Evolutionary conservation across 2,797 vertebrate species (phyloP), one percentile per base, ranked within the genome.

Genomic region (Artibeus lituratus): DNA sequence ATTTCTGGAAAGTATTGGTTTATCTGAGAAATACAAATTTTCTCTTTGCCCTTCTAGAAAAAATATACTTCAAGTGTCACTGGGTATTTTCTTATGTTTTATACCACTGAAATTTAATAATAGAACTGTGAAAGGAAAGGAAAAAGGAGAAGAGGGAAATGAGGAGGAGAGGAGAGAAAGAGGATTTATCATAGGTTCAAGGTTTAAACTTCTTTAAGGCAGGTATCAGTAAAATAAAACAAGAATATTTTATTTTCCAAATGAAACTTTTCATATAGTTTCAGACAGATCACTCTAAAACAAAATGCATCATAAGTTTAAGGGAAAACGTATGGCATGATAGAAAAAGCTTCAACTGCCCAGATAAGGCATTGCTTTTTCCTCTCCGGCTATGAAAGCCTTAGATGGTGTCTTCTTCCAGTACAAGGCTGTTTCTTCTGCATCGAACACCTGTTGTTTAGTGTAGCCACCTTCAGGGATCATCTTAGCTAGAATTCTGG

Each of bases 11-110:
- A 81, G 32, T 73, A 88, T 1, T 74, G 29, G 12, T 92, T 92
- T 96, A 97, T 90, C 97, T 97, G 96, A 96, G 89, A 97, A 98
- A 97, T 96, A 12, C 83, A 97, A 94, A 91, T 97, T 97, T 97
- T 96, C 93, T 95, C 97, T 97, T 97, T 97, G 94, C 92, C 76
- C 19, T 93, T 59, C 44, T 53, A 32, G 11, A 35, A 87, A 70
- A 42, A n/a, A 55, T 12, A 91, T 22, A n/a, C 10, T 82, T 42
- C 62, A 84, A 72, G 53, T 65, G 10, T 51, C 77, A 90, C 16
- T 70, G 69, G 92, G 73, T 76, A 82, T 35, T 91, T 90, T 85
- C 51, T 86, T 85, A 49, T 80, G 69, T 93, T 81, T 92, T 51
- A 87, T 72, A 65, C 22, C 57, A 85, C 72, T 82, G 81, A 92